Percentiles rank a stretch among this genome's conserved stretches.
These are phyloP conservation scores for Turritopsis dohrnii DNA, from an alignment of 30 jellyfish, hydroid and myxozoan species.

Conservation along the genomic window DNA sequence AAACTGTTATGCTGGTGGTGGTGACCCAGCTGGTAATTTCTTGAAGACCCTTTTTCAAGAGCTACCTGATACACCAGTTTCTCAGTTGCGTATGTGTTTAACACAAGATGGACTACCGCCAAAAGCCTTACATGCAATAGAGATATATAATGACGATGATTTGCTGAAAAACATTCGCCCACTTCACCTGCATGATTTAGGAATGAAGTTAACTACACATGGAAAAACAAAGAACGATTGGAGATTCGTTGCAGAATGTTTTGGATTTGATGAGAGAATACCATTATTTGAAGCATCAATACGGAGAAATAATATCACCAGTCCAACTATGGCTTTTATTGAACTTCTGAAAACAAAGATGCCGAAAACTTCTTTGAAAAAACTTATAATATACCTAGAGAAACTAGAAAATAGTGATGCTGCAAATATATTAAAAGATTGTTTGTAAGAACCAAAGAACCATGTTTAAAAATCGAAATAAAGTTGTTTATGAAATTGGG, in stretches of 20 bases:
- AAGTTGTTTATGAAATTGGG: no score
- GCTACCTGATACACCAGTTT: background rate
- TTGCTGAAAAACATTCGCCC: background rate
- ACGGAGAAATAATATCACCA: background rate
- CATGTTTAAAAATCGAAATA: background rate
- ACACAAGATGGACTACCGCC: background rate
- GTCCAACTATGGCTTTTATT: constrained; percentile 6
- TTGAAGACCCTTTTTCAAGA: background rate
- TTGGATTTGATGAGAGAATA: background rate
- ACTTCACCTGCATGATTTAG: background rate
- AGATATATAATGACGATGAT: background rate
- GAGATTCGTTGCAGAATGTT: constrained; percentile 3
- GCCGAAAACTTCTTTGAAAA: background rate
- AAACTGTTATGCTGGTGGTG: constrained; percentile 12
- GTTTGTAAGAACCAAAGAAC: background rate
- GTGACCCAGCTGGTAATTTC: background rate
- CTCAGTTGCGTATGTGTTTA: background rate
- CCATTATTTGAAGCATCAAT: constrained; percentile 6
- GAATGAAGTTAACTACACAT: constrained; percentile 1
- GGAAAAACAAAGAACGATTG: background rate
- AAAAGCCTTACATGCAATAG: background rate
- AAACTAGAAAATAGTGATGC: background rate
- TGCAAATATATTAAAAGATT: background rate
- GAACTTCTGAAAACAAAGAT: background rate
- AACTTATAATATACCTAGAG: background rate